Conservation (phyloP, 2,113 vertebrate species). For the Chauna torquata region DNA sequence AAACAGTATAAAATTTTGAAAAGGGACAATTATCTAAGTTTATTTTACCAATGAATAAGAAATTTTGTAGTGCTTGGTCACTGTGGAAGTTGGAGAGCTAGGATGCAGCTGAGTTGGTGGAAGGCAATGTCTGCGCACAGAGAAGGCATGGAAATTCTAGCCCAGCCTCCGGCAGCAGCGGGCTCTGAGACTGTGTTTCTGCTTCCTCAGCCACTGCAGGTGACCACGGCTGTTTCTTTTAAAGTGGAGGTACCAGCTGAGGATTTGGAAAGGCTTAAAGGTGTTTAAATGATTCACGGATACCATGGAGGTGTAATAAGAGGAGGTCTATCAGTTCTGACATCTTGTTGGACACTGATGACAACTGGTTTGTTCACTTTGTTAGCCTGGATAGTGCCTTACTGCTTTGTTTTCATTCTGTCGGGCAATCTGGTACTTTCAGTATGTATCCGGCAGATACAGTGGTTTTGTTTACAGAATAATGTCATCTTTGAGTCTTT, state of each 20-base stretch:
- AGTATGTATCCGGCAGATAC: background rate
- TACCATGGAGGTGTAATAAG: background rate
- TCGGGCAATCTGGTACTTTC: background rate
- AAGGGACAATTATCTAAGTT: background rate
- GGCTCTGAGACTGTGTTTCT: background rate
- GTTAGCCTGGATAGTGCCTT: background rate
- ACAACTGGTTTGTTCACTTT: background rate
- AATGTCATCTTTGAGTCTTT: background rate
- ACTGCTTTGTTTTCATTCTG: background rate
- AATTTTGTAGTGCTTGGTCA: background rate
- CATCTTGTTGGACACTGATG: background rate
- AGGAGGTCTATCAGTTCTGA: background rate
- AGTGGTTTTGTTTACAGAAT: background rate
- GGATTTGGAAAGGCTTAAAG: background rate
- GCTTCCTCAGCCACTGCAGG: background rate
- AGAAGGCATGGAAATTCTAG: background rate
- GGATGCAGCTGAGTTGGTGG: background rate
- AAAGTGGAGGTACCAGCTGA: background rate
- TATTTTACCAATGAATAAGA: background rate
- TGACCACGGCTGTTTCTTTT: background rate
- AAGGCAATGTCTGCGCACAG: accelerated
- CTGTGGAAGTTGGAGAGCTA: background rate
- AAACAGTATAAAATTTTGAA: background rate
- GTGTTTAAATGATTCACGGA: background rate
- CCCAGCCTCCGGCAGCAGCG: accelerated